Evolutionary conservation across 2,113 vertebrate species (phyloP).

Genomic region (Hepsetus odoe): DNA sequence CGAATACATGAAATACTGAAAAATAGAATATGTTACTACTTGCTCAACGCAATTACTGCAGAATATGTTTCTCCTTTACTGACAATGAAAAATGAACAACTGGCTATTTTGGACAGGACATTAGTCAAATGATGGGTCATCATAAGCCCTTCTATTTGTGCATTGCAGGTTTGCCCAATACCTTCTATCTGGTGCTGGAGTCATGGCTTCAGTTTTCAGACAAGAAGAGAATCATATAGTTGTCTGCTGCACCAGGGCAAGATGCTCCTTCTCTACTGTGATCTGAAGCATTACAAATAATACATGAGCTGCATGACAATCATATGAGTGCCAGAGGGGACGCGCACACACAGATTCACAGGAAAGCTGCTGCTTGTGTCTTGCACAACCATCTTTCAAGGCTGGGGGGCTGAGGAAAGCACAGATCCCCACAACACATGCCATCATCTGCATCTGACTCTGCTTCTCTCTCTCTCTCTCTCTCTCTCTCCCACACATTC

Average conservation of each 20-base stretch:
- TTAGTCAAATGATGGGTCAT: too few species aligned
- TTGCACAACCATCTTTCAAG: background rate
- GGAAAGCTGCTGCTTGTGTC: slow-evolving; percentile 12
- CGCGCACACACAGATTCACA: slow-evolving; percentile 8
- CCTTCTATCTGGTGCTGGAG: background rate
- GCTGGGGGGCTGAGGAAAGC: slow-evolving; percentile 9
- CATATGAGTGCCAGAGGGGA: slow-evolving; percentile 6
- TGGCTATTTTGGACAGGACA: too few species aligned
- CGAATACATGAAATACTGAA: too few species aligned
- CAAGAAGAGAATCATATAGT: slow-evolving; percentile 5
- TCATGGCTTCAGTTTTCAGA: background rate
- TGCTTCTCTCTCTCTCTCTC: slow-evolving; percentile 40
- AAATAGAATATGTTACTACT: too few species aligned
- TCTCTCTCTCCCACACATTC: background rate
- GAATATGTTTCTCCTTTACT: too few species aligned
- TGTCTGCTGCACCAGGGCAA: slow-evolving; percentile 20
- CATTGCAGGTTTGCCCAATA: background rate
- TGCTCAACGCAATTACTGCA: too few species aligned
- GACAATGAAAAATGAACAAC: too few species aligned
- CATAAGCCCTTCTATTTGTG: too few species aligned
- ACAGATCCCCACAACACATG: slow-evolving; percentile 40
- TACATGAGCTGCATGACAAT: slow-evolving; percentile 4
- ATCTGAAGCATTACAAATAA: slow-evolving; percentile 10
- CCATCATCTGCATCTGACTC: slow-evolving; percentile 39
- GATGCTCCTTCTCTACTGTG: slow-evolving; percentile 21